Conservation (phyloP, 2,888 invertebrate species). For the Arrhopalites spinosus region DNA sequence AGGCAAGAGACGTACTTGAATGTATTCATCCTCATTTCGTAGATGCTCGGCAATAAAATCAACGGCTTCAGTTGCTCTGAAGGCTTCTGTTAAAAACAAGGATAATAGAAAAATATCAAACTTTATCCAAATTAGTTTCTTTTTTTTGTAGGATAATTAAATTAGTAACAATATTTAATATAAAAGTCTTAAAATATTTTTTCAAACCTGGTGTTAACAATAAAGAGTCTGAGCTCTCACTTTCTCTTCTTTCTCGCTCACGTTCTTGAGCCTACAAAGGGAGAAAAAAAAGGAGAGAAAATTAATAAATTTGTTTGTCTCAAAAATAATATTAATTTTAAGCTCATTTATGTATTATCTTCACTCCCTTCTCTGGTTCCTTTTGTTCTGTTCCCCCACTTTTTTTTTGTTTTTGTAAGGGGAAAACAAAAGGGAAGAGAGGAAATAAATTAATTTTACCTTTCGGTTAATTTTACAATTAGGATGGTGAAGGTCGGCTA, state of each 20-base stretch:
- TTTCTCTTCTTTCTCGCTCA: conserved; percentile 70
- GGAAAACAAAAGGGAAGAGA: not conserved
- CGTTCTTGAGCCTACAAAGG: conserved; percentile 53
- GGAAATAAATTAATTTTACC: conserved; percentile 57
- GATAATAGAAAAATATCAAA: too few species aligned
- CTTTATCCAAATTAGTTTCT: too few species aligned
- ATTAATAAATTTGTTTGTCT: too few species aligned
- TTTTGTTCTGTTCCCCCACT: conserved; percentile 93
- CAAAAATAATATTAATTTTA: too few species aligned
- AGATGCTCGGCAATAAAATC: conserved; percentile 98
- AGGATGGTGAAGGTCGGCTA: conserved; percentile 92
- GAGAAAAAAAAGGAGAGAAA: not conserved
- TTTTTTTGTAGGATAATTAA: too few species aligned
- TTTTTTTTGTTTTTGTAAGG: conserved; percentile 67
- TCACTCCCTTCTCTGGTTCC: too few species aligned
- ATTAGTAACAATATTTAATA: too few species aligned
- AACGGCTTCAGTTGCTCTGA: conserved; percentile 95
- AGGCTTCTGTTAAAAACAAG: too few species aligned
- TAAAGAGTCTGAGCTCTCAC: conserved; percentile 88
- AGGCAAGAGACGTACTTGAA: conserved; percentile 79
- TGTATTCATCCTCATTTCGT: conserved; percentile 96
- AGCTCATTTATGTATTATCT: too few species aligned
- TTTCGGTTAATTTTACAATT: conserved; percentile 93
- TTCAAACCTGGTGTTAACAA: conserved; percentile 85
- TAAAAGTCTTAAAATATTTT: too few species aligned